Percentiles rank a stretch among this genome's conserved stretches.
Evolutionary conservation across 2,797 vertebrate genomes (phyloP).

Genomic region (Rhynchonycteris naso): DNA sequence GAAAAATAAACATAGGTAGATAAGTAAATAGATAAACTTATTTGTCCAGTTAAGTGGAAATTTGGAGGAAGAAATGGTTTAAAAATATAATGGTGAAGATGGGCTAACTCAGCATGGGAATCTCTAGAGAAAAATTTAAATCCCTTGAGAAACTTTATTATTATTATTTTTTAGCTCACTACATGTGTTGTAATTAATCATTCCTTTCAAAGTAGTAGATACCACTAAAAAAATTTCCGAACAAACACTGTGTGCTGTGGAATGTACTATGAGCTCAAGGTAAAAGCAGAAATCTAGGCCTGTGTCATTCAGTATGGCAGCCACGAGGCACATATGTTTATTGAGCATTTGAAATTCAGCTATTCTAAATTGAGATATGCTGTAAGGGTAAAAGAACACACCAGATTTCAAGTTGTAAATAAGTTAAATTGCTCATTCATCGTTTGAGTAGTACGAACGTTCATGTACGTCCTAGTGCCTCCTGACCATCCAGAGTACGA

Average conservation of each 20-base stretch:
- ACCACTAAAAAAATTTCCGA: background rate
- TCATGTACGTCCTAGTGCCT: too few relatives aligned
- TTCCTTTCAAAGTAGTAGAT: background rate
- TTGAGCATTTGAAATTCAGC: background rate
- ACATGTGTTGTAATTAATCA: background rate
- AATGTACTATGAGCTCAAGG: background rate
- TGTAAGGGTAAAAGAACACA: background rate
- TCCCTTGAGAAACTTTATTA: background rate
- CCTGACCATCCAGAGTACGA: too few relatives aligned
- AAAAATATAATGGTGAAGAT: background rate
- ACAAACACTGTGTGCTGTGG: background rate
- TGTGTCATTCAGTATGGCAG: background rate
- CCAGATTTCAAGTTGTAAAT: background rate
- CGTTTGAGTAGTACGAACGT: too few relatives aligned
- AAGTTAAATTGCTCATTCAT: background rate
- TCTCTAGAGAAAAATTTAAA: conserved; percentile 39
- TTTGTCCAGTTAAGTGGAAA: background rate
- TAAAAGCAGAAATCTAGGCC: background rate
- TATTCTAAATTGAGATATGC: background rate
- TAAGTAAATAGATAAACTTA: background rate
- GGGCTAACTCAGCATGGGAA: background rate
- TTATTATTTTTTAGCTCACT: conserved; percentile 8
- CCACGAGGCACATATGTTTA: background rate
- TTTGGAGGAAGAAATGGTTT: background rate
- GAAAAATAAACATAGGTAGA: too few relatives aligned